Percentiles rank a stretch among this genome's conserved stretches.
Conservation (phyloP, 1,140 invertebrate species). For the Luehdorfia chinensis region DNA sequence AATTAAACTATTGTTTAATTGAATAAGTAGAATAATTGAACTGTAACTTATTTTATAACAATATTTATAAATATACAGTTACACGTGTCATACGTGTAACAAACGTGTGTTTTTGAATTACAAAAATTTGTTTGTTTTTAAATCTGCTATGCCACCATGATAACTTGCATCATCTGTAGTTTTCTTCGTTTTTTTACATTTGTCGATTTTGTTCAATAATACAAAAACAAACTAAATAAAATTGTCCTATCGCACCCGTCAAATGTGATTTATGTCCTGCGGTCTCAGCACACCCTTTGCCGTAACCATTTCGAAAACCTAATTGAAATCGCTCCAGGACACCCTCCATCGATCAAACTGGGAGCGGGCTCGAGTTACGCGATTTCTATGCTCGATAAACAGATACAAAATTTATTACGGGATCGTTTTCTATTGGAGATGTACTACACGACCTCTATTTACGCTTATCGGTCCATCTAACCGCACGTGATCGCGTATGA, state of each 20-base stretch:
- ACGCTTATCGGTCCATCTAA: conserved; percentile 47
- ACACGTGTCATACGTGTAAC: too few relatives aligned
- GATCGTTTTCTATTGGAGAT: conserved; percentile 36
- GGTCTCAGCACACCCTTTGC: neutral
- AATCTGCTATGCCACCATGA: too few relatives aligned
- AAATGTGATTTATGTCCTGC: conserved; percentile 3
- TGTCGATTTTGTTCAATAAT: too few relatives aligned
- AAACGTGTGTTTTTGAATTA: too few relatives aligned
- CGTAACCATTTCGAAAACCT: conserved; percentile 10
- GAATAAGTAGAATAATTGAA: too few relatives aligned
- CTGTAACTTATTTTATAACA: too few relatives aligned
- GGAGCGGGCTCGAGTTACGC: neutral
- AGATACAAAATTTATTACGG: conserved; percentile 52
- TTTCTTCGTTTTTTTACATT: too few relatives aligned
- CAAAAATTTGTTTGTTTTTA: too few relatives aligned
- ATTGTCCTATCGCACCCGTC: conserved; percentile 1
- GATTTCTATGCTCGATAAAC: conserved; percentile 46
- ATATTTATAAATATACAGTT: too few relatives aligned
- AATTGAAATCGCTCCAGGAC: conserved; percentile 2
- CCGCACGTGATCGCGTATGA: conserved; percentile 36
- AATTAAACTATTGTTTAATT: too few relatives aligned
- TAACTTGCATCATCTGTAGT: too few relatives aligned
- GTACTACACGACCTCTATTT: conserved; percentile 38
- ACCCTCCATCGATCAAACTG: conserved; percentile 9
- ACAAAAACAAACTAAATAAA: neutral